A percentile compares a stretch with the other conserved stretches of the same genome.
These are phyloP conservation scores for Omphaloscelis lunosa DNA, from an alignment of 2,888 invertebrate species.

Conservation along the genomic window DNA sequence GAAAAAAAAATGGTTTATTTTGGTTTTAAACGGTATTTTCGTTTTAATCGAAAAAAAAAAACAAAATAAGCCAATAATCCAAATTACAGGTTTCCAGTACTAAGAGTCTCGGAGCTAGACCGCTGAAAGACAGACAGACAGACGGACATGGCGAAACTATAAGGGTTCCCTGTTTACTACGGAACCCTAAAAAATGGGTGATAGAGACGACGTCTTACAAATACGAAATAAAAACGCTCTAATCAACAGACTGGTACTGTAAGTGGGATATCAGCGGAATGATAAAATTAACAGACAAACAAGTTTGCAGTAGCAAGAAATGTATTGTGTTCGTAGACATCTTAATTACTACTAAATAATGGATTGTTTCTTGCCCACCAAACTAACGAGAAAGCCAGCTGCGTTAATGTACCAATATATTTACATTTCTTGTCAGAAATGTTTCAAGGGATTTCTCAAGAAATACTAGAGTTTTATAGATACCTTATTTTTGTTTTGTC, in stretches of 20 bases:
- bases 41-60: no score
- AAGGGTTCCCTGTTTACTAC: no score
- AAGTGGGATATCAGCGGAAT: background rate
- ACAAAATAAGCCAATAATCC: no score
- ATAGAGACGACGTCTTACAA: no score
- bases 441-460: background rate
- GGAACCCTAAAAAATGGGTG: no score
- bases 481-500: background rate
- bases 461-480: background rate
- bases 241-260: background rate
- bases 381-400: slow-evolving; percentile 34
- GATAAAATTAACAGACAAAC: background rate
- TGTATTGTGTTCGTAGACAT: slow-evolving; percentile 37
- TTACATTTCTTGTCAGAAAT: slow-evolving; percentile 9
- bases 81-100: no score
- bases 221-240: no score
- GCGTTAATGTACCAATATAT: slow-evolving; percentile 5
- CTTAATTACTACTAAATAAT: slow-evolving; percentile 34
- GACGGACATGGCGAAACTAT: no score
- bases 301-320: slow-evolving; percentile 11
- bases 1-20: no score
- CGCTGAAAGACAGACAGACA: no score
- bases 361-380: slow-evolving; percentile 23
- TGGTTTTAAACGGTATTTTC: no score
- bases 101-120: no score